Percentiles rank a stretch among this genome's conserved stretches.
Conservation (phyloP, 2,797 vertebrate genomes). For the Myotis findleyi region DNA sequence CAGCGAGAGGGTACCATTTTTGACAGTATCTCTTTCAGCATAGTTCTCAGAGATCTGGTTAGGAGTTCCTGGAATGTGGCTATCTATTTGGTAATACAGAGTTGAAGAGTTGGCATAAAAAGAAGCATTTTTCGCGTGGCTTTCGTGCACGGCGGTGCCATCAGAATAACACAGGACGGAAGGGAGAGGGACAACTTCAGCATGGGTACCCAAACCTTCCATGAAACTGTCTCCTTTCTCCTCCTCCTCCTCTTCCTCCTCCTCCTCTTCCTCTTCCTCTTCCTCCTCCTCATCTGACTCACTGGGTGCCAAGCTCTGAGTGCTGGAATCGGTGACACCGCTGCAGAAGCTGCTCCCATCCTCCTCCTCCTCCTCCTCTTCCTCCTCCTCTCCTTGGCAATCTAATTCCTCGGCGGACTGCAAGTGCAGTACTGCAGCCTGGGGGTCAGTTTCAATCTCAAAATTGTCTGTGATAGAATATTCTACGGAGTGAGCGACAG, state of each 20-base stretch:
- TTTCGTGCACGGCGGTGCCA: conserved; percentile 90
- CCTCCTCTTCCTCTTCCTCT: conserved; percentile 93
- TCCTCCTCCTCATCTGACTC: conserved; percentile 96
- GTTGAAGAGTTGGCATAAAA: conserved; percentile 93
- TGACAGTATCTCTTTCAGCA: conserved; percentile 90
- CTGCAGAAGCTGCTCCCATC: conserved; percentile 97
- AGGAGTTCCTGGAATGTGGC: conserved; percentile 87
- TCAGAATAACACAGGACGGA: conserved; percentile 95
- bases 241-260: conserved; percentile 87
- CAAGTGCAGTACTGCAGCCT: conserved; percentile 92
- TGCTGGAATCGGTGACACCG: conserved; percentile 97
- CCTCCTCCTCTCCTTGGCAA: conserved; percentile 93
- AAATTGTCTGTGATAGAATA: conserved; percentile 93
- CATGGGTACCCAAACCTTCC: conserved; percentile 85
- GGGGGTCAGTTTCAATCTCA: conserved; percentile 90
- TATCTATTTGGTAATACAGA: conserved; percentile 96
- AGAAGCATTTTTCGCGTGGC: conserved; percentile 92
- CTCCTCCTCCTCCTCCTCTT: conserved; percentile 85
- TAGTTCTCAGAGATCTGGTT: conserved; percentile 91
- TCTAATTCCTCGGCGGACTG: conserved; percentile 93
- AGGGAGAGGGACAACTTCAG: conserved; percentile 92
- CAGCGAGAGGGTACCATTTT: conserved; percentile 89
- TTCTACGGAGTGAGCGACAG: conserved; percentile 92
- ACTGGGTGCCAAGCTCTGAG: conserved; percentile 96
- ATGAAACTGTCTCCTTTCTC: conserved; percentile 92